These are phyloP conservation scores for Grus americana DNA, from an alignment of 2,113 vertebrate genomes.

Conservation along the genomic window DNA sequence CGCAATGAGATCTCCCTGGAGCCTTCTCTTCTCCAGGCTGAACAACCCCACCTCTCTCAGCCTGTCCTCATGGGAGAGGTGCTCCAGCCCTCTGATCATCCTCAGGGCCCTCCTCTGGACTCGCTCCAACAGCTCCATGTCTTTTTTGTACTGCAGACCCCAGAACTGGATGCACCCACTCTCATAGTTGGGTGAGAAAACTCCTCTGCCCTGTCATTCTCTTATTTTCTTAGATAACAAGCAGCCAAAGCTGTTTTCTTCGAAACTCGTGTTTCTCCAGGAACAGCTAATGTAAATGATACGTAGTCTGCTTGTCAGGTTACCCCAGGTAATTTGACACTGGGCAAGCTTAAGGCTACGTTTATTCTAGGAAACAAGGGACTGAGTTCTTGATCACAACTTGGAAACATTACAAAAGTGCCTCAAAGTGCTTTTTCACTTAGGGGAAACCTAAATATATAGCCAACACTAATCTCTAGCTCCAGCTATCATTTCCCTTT, in stretches of 20 bases:
- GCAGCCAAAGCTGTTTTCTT: background rate
- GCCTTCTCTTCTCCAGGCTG: no score
- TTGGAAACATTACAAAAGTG: conserved; percentile 21
- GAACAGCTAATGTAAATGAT: background rate
- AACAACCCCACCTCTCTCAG: no score
- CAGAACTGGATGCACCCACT: background rate
- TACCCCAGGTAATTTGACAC: background rate
- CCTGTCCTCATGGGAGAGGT: no score
- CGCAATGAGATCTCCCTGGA: no score
- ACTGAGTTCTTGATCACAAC: background rate
- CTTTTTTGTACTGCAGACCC: no score
- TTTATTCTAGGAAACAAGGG: conserved; percentile 30
- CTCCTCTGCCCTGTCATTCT: background rate
- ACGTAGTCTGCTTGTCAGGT: background rate
- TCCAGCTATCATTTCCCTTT: background rate
- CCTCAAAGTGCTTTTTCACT: background rate
- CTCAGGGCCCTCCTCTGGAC: no score
- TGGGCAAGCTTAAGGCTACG: fast-evolving
- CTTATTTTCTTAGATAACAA: background rate
- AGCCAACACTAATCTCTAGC: background rate
- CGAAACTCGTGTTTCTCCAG: background rate
- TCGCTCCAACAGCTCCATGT: no score
- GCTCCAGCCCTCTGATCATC: no score
- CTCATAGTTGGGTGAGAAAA: background rate
- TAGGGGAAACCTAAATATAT: background rate